Evolutionary conservation across 2,888 invertebrate genomes (phyloP).

Genomic region (Hypsopygia costalis): DNA sequence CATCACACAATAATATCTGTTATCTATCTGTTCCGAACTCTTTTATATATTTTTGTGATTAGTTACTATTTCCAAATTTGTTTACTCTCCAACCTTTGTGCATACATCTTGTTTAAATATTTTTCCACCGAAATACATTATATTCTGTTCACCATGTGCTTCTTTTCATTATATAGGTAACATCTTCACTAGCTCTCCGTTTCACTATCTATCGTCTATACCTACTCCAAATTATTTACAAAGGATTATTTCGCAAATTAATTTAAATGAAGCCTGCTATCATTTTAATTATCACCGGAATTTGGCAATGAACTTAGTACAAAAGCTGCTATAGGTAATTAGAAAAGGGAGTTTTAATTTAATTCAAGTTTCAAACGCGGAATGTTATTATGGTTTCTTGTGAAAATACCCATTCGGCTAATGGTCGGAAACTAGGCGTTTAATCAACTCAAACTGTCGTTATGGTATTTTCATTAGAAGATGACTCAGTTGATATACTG

Average conservation of each 20-base stretch:
- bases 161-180: too few relatives aligned
- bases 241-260: neutral
- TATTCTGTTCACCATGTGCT: too few relatives aligned
- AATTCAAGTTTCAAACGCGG: neutral
- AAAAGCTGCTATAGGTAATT: neutral
- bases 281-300: neutral
- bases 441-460: slow-evolving; percentile 2
- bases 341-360: neutral
- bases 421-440: slow-evolving; percentile 1
- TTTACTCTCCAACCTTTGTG: too few relatives aligned
- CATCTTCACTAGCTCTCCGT: too few relatives aligned
- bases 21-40: too few relatives aligned
- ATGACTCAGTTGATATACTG: too few relatives aligned
- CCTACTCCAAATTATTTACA: neutral
- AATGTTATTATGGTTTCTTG: slow-evolving; percentile 2
- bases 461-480: neutral
- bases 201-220: too few relatives aligned
- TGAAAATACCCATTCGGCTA: neutral
- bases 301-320: neutral
- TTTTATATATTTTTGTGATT: too few relatives aligned
- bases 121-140: too few relatives aligned
- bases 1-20: too few relatives aligned
- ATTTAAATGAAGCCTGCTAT: neutral
- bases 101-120: too few relatives aligned
- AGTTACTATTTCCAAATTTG: too few relatives aligned